Base-by-base conservation (phyloP, 2,797 vertebrate genomes). In the Poliocrania exsul region DNA sequence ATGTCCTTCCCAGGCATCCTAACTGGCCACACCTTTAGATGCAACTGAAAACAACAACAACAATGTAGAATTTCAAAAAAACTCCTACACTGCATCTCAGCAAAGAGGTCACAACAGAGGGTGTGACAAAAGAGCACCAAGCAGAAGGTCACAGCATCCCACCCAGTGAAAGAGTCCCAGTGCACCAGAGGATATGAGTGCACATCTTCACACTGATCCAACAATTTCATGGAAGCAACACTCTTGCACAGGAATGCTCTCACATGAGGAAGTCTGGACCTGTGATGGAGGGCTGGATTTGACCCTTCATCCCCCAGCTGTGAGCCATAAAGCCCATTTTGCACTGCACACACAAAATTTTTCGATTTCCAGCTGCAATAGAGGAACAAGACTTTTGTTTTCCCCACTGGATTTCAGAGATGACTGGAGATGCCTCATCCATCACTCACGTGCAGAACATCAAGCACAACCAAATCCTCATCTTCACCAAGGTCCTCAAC, bases 381-480 rank as follows among this genome's bases (percentile, higher is more conserved):
- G 11, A 67, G 11, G 13, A 88, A 42, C 28, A 4, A 0, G 0
- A 35, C 16, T 72, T 69, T 17, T 69, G 42, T 33, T 53, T n/a
- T 65, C 53, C 65, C 58, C 38, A 46, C 15, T 56, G 58, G 14
- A 15, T 44, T 65, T 37, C 51, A 72, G n/a, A 47, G 47, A 10
- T 13, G 20, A 70, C 16, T 60, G 17, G 8, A 86, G 56, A 33
- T 28, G 62, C 7, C 54, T 50, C 29, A 37, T 28, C 20, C 40
- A 73, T 19, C 46, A 77, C 12, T 31, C 3, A 2, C 2, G 16
- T 0, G 3, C 0, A 64, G 31, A 94, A 54, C 72, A 66, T 9
- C 13, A 56, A 84, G 37, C 23, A 33, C 12, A 84, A 81, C 6
- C 73, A 87, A 74, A 72, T 19, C 23, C 33, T 72, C 56, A 56